These are phyloP conservation scores for Ormyrus rosae DNA, from an alignment of 2,888 invertebrate species.

Conservation along the genomic window DNA sequence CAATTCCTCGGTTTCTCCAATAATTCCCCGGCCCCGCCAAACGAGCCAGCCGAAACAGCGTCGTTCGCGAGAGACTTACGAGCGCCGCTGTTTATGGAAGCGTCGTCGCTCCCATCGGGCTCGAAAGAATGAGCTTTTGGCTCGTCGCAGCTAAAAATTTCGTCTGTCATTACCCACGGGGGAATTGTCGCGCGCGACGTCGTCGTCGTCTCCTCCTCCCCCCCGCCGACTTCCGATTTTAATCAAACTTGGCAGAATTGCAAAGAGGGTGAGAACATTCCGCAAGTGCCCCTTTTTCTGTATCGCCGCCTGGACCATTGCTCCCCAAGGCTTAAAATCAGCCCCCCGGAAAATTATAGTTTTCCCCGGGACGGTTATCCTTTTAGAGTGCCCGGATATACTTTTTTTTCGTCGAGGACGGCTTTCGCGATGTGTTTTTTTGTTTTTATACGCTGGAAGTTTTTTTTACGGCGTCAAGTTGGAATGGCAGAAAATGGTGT, in stretches of 20 bases:
- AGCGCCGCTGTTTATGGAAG: too few species aligned
- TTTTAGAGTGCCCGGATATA: too few species aligned
- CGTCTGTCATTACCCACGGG: conserved; percentile 28
- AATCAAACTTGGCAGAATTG: conserved; percentile 42
- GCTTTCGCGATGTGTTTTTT: too few species aligned
- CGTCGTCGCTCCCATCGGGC: not conserved
- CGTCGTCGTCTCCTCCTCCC: too few species aligned
- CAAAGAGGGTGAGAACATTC: conserved; percentile 29
- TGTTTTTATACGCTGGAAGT: too few species aligned
- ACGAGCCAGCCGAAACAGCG: too few species aligned
- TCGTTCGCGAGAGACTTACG: too few species aligned
- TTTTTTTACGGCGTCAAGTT: too few species aligned
- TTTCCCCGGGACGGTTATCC: not conserved
- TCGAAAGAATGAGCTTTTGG: conserved; percentile 8
- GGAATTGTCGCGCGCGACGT: conserved; percentile 6
- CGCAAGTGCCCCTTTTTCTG: conserved; percentile 17
- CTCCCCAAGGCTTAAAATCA: conserved; percentile 22
- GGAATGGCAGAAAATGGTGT: too few species aligned
- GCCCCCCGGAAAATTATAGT: conserved; percentile 15
- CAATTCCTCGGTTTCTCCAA: too few species aligned
- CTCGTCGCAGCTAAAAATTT: not conserved
- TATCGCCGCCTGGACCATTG: not conserved
- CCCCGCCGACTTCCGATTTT: conserved; percentile 11
- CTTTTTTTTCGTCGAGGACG: too few species aligned
- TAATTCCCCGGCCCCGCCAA: too few species aligned